Conservation (phyloP, 2,797 vertebrate species). For the Vespertilio murinus region DNA sequence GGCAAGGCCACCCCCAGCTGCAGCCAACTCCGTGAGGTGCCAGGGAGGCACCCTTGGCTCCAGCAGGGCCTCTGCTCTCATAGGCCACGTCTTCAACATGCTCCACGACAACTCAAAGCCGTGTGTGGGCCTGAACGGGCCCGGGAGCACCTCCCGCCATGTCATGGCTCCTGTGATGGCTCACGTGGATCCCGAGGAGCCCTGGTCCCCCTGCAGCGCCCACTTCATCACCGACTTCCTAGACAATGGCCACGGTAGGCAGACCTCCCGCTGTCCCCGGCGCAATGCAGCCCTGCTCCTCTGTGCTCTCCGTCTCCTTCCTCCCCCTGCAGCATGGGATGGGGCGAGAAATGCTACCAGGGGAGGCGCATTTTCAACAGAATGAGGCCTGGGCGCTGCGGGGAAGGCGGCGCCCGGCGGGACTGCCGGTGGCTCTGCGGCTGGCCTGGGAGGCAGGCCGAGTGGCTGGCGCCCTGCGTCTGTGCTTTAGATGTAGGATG, state of each 20-base stretch:
- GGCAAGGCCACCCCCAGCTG: background rate
- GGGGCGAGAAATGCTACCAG: too few relatives aligned
- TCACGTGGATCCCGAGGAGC: conserved; percentile 80
- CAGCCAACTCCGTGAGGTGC: background rate
- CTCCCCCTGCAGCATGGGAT: background rate
- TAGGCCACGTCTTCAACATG: conserved; percentile 86
- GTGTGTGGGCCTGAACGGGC: conserved; percentile 75
- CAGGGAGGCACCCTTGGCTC: background rate
- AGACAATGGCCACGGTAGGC: conserved; percentile 83
- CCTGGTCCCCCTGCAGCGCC: conserved; percentile 86
- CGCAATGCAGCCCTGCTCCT: background rate
- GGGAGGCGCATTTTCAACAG: background rate
- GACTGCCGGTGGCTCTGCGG: background rate
- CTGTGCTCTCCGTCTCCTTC: background rate
- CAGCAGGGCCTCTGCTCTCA: background rate
- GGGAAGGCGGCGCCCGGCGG: background rate
- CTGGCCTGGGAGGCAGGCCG: background rate
- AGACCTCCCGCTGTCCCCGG: background rate
- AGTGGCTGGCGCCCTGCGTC: too few relatives aligned
- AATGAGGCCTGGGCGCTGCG: background rate
- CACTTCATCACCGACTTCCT: conserved; percentile 85
- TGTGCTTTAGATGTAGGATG: background rate
- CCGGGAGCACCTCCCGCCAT: conserved; percentile 42
- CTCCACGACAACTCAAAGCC: conserved; percentile 83
- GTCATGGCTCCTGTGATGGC: conserved; percentile 86